Evolutionary conservation across 1,140 invertebrate species (phyloP).

Genomic region (Pseudomyrmex concolor): DNA sequence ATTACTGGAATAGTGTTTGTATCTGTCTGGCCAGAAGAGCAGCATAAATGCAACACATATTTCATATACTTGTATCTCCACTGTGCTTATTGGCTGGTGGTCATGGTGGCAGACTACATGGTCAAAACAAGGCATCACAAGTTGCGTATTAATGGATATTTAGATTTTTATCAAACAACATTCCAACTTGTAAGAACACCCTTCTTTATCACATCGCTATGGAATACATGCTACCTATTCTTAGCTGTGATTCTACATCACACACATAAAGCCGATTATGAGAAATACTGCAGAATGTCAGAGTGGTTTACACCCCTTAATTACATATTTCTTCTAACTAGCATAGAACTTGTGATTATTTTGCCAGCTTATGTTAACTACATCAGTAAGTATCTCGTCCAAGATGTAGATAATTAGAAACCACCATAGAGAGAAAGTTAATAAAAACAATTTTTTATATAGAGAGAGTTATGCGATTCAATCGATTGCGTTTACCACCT

Average conservation of each 20-base stretch:
- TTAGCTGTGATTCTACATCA: slow-evolving; percentile 88
- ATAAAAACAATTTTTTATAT: slow-evolving; percentile 30
- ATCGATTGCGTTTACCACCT: slow-evolving; percentile 85
- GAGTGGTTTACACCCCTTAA: slow-evolving; percentile 86
- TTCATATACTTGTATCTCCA: slow-evolving; percentile 89
- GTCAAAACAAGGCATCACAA: slow-evolving; percentile 86
- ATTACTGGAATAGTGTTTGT: slow-evolving; percentile 87
- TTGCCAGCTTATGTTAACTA: slow-evolving; percentile 86
- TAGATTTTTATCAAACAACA: slow-evolving; percentile 89
- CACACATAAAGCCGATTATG: slow-evolving; percentile 87
- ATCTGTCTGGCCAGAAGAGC: slow-evolving; percentile 85
- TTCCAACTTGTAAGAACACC: slow-evolving; percentile 87
- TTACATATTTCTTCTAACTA: slow-evolving; percentile 86
- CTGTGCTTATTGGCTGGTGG: slow-evolving; percentile 87
- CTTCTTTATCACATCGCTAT: slow-evolving; percentile 87
- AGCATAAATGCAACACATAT: slow-evolving; percentile 87
- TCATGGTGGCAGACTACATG: slow-evolving; percentile 87
- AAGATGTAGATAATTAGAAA: not conserved
- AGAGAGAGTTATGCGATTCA: slow-evolving; percentile 87
- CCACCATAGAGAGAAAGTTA: not conserved
- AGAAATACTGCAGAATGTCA: slow-evolving; percentile 85
- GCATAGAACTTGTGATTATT: slow-evolving; percentile 86
- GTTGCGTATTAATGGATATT: slow-evolving; percentile 87
- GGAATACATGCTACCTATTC: slow-evolving; percentile 87
- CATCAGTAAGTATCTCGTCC: slow-evolving; percentile 85